A percentile compares a stretch with the other conserved stretches of the same genome.
phyloP scores from a whole-genome alignment of 92 coral and sea anemone genomes.

The Plumapathes pennacea region DNA sequence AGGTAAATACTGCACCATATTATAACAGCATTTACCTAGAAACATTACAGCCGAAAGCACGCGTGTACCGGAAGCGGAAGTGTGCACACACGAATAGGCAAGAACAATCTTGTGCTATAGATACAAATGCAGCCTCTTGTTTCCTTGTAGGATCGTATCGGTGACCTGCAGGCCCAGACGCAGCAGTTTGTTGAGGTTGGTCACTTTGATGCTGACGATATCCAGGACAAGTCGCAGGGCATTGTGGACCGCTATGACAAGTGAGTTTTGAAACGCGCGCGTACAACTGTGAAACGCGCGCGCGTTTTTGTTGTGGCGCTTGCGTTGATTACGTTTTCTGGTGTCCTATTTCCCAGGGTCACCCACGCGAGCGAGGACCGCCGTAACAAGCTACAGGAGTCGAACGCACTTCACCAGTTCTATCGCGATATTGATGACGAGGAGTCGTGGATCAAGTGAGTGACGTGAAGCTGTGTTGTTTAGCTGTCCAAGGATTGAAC shows the following conservation, averaged over 20 bases:
- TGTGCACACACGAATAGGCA: no score
- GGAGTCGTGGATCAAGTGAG: constrained; percentile 99
- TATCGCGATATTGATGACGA: constrained; percentile 98
- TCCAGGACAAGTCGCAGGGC: constrained; percentile 82
- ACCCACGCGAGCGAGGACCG: constrained; percentile 87
- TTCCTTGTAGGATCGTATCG: constrained; percentile 80
- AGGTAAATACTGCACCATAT: constrained; percentile 37
- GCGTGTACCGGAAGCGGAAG: no score
- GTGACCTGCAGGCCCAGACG: constrained; percentile 91
- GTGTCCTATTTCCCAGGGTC: constrained; percentile 75
- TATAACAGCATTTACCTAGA: no score
- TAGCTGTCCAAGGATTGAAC: not conserved
- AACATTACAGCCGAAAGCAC: no score
- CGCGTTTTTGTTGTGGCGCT: no score
- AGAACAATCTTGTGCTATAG: no score
- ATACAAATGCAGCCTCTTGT: no score
- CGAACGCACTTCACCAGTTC: constrained; percentile 95
- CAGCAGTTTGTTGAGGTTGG: constrained; percentile 93
- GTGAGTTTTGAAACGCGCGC: constrained; percentile 37
- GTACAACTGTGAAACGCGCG: no score
- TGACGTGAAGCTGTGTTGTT: not conserved
- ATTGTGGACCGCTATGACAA: constrained; percentile 91
- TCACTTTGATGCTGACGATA: constrained; percentile 88
- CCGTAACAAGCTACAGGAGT: constrained; percentile 81
- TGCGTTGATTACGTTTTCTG: no score